phyloP scores from a whole-genome alignment of 2,888 invertebrate genomes.

The Troglohyphantes excavatus region DNA sequence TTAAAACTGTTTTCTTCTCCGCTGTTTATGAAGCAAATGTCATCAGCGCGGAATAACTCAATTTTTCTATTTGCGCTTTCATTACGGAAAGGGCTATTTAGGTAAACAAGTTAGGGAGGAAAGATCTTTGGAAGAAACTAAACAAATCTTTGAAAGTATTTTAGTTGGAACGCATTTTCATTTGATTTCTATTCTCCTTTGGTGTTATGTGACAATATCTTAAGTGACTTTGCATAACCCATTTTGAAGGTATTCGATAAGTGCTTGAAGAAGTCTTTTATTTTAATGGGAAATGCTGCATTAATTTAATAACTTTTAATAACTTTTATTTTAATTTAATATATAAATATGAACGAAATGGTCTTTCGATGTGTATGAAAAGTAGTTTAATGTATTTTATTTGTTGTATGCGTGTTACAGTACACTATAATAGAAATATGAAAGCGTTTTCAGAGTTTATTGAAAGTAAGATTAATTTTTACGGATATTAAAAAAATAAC shows the following conservation, averaged over 20 bases:
- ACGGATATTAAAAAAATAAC: no score
- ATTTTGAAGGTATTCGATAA: background rate
- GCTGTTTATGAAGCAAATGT: constrained; percentile 34
- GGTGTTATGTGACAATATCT: background rate
- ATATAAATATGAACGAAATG: no score
- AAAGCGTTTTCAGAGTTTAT: no score
- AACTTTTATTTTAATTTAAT: no score
- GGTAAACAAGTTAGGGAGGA: constrained; percentile 20
- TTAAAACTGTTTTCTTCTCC: constrained; percentile 37
- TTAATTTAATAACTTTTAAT: no score
- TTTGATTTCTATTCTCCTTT: constrained; percentile 3
- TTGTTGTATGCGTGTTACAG: no score
- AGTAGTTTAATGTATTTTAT: no score
- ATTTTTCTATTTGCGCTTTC: constrained; percentile 32
- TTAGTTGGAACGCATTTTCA: background rate
- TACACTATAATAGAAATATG: no score
- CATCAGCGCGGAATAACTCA: constrained; percentile 45
- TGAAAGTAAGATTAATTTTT: no score
- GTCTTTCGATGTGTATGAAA: no score
- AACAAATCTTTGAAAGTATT: background rate
- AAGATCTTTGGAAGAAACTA: constrained; percentile 9
- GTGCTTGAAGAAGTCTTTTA: background rate
- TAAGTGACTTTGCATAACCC: background rate
- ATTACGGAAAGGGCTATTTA: constrained; percentile 6
- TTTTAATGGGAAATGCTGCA: no score